These are phyloP conservation scores for Psylliodes chrysocephalus DNA, from an alignment of 2,888 invertebrate genomes.

Conservation along the genomic window DNA sequence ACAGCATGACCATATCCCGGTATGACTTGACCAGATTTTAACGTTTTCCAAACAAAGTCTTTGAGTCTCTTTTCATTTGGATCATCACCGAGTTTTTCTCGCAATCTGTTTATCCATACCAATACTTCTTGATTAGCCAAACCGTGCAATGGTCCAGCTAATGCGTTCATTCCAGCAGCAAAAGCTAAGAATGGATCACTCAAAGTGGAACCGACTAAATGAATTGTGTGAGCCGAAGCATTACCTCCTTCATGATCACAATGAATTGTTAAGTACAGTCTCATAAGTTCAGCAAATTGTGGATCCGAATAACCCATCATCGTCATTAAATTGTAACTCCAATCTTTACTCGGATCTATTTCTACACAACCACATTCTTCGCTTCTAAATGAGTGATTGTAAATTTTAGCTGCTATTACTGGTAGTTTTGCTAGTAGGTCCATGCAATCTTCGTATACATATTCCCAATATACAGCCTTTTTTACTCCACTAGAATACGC, in stretches of 20 bases:
- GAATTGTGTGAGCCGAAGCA: constrained; percentile 92
- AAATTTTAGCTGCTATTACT: constrained; percentile 91
- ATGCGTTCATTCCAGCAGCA: constrained; percentile 90
- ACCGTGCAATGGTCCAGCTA: constrained; percentile 94
- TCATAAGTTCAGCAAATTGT: constrained; percentile 87
- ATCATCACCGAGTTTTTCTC: constrained; percentile 83
- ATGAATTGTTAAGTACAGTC: constrained; percentile 92
- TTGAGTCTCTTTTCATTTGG: constrained; percentile 90
- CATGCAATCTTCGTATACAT: constrained; percentile 91
- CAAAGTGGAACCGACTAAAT: constrained; percentile 91
- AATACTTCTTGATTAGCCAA: constrained; percentile 92
- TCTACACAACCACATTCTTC: constrained; percentile 60
- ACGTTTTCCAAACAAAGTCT: constrained; percentile 96
- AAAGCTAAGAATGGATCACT: constrained; percentile 94
- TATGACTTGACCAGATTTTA: constrained; percentile 94
- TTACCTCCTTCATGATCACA: constrained; percentile 97
- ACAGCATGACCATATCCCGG: constrained; percentile 97
- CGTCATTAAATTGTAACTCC: constrained; percentile 89
- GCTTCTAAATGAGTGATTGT: constrained; percentile 85
- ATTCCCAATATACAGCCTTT: constrained; percentile 92
- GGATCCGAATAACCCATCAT: constrained; percentile 90
- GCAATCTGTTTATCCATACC: constrained; percentile 92
- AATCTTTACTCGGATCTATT: constrained; percentile 88
- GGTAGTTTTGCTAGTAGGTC: constrained; percentile 93
- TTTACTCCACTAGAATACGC: constrained; percentile 89